These are phyloP conservation scores for Scolanthus callimorphus DNA, from an alignment of 92 coral and sea anemone species.

Conservation along the genomic window DNA sequence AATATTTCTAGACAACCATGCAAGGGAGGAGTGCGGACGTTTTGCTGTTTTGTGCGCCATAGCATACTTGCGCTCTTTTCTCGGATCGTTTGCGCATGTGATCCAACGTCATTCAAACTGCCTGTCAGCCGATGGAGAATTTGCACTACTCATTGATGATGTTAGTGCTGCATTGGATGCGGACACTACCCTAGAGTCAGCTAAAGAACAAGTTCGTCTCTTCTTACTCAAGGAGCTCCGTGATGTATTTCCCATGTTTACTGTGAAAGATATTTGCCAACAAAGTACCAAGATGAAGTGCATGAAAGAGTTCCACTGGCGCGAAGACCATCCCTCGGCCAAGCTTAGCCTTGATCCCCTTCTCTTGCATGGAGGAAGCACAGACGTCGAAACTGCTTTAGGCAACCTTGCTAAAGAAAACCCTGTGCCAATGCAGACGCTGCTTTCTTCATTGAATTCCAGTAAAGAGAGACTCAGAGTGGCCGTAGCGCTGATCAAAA, in stretches of 20 bases:
- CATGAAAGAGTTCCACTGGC: slow-evolving; percentile 31
- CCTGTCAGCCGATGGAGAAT: slow-evolving; percentile 22
- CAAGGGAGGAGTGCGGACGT: too few relatives aligned
- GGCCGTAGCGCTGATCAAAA: slow-evolving; percentile 50
- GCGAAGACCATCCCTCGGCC: slow-evolving; percentile 18
- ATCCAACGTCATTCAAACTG: slow-evolving; percentile 23
- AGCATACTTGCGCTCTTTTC: slow-evolving; percentile 70
- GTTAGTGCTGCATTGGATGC: slow-evolving; percentile 40
- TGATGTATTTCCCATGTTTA: slow-evolving; percentile 45
- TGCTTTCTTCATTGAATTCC: slow-evolving; percentile 25
- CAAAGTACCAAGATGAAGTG: slow-evolving; percentile 40
- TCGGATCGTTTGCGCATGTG: slow-evolving; percentile 49
- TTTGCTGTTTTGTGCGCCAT: slow-evolving; percentile 66
- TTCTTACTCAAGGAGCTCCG: slow-evolving; percentile 80
- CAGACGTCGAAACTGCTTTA: slow-evolving; percentile 55
- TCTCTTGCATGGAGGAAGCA: slow-evolving; percentile 8
- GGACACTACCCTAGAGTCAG: slow-evolving; percentile 1
- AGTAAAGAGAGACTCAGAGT: slow-evolving; percentile 35
- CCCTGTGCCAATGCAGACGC: slow-evolving; percentile 12
- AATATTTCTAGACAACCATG: slow-evolving; percentile 25
- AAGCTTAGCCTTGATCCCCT: slow-evolving; percentile 66
- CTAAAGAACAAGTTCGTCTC: slow-evolving; percentile 23
- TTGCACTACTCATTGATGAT: slow-evolving; percentile 47
- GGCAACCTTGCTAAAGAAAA: slow-evolving; percentile 39
- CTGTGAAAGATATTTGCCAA: slow-evolving; percentile 45